Evolutionary conservation across 2,797 vertebrate genomes (phyloP).

Genomic region (Podarcis siculus): DNA sequence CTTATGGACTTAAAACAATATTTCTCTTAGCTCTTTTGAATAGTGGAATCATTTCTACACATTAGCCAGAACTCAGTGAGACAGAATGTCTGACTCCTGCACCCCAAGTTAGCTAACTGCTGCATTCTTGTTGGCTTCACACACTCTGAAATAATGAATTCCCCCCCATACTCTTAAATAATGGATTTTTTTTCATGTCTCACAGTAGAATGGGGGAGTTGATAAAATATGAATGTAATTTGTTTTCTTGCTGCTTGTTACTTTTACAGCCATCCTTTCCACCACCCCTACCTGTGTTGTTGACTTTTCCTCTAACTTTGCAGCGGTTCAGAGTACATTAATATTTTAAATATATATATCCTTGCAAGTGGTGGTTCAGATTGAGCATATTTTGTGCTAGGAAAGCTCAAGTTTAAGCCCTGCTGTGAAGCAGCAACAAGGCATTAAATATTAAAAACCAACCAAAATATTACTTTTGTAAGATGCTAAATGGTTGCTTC

Average conservation of each 20-base stretch:
- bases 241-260: conserved; percentile 13
- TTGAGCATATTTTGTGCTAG: conserved; percentile 58
- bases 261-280: conserved; percentile 24
- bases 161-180: neutral
- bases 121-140: neutral
- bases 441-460: conserved; percentile 65
- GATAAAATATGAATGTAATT: conserved; percentile 23
- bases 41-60: neutral
- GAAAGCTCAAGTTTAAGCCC: conserved; percentile 44
- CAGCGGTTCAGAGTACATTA: conserved; percentile 41
- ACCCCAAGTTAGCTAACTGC: neutral
- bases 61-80: conserved; percentile 24
- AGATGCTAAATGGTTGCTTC: conserved; percentile 31
- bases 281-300: neutral
- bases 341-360: conserved; percentile 30
- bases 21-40: conserved; percentile 22
- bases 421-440: conserved; percentile 41
- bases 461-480: conserved; percentile 32
- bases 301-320: conserved; percentile 44
- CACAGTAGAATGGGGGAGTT: neutral
- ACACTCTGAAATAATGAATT: conserved; percentile 8
- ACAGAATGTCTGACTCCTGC: neutral
- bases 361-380: conserved; percentile 36
- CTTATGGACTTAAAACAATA: neutral
- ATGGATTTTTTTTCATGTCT: neutral